These are phyloP conservation scores for Ephialtes manifestator DNA, from an alignment of 2,888 invertebrate genomes.

Conservation along the genomic window DNA sequence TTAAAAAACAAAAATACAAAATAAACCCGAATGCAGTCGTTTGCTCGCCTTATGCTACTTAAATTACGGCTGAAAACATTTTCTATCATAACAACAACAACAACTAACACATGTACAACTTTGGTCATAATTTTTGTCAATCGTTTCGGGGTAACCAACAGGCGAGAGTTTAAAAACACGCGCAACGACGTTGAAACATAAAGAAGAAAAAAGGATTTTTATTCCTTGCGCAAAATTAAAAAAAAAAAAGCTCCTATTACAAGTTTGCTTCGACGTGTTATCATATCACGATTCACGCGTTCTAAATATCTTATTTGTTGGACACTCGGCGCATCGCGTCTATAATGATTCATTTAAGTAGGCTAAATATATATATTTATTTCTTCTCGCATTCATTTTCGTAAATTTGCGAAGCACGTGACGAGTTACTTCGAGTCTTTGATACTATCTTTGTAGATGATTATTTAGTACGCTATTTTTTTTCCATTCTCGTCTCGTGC, in stretches of 20 bases:
- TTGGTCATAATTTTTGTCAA: conserved; percentile 78
- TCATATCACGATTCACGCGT: too few relatives aligned
- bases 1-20: conserved; percentile 15
- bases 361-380: conserved; percentile 61
- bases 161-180: conserved; percentile 5
- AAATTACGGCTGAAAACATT: conserved; percentile 73
- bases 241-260: conserved; percentile 31
- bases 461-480: neutral
- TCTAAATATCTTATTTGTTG: too few relatives aligned
- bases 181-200: conserved; percentile 6
- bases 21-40: neutral
- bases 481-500: neutral
- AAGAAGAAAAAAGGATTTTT: neutral
- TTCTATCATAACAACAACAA: conserved; percentile 81
- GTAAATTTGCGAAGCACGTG: conserved; percentile 6
- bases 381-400: conserved; percentile 33
- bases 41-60: conserved; percentile 10
- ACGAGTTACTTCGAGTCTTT: conserved; percentile 29
- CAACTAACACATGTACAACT: conserved; percentile 79
- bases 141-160: conserved; percentile 51
- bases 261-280: too few relatives aligned
- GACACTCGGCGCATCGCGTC: conserved; percentile 53
- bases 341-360: conserved; percentile 56
- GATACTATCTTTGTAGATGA: conserved; percentile 1
- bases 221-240: neutral